Evolutionary conservation across 2,797 vertebrate genomes (phyloP), one percentile per base, ranked within the genome.

Genomic region (Eutrigla gurnardus): DNA sequence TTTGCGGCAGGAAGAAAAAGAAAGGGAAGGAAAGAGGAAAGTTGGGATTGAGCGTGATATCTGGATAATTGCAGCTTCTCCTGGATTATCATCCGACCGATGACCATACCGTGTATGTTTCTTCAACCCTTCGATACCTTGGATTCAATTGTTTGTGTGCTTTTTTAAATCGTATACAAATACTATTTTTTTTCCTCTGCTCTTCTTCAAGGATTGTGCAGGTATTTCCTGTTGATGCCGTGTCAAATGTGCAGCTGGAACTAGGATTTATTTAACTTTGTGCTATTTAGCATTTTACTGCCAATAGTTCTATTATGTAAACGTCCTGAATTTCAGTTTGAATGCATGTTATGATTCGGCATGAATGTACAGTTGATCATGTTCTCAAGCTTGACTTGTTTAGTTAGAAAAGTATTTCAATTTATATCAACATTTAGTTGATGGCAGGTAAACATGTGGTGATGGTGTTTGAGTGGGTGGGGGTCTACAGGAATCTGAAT

Each of bases 181-280:
- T 35, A 10, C 2, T 5, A 42, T 32, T 7, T 2, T n/a, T 35
- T 46, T 18, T 5, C 3, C 9, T 11, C 10, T 45, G 64, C 45
- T 71, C 40, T 6, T 35, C 7, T 10, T 25, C 2, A 0, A 47
- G 25, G 52, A 35, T 50, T 65, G 5, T 50, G 25, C 40, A 71
- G 66, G 45, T 60, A 65, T 82, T 72, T 78, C 63, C 75, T 78
- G 59, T 71, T 35, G 39, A 43, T 46, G 37, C 54, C 13, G 52
- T 0, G 5, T 54, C 39, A 4, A 39, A 35, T 1, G 2, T 52
- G 49, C 32, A 57, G 15, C 1, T 69, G 32, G 53, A 68, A 61
- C 9, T 9, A 78, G 10, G 63, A 61, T 64, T 74, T 45, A 62
- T 39, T 3, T 15, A 12, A 70, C 43, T 42, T 25, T 3, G 25